These are phyloP conservation scores for Stegana nigrithorax DNA, from an alignment of 2,888 invertebrate species.

Conservation along the genomic window DNA sequence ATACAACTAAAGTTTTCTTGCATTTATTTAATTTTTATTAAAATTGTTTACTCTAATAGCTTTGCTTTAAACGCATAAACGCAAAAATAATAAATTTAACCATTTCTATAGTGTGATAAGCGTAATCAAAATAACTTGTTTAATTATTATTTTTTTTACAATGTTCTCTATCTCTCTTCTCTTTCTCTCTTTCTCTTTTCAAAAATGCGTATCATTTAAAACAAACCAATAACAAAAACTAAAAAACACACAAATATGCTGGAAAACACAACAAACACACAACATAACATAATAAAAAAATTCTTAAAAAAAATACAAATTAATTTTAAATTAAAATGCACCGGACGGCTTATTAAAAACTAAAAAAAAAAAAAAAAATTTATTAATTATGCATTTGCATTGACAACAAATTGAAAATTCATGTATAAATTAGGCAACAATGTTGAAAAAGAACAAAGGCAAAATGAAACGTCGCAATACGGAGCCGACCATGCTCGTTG, in stretches of 20 bases:
- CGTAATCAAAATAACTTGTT: not conserved
- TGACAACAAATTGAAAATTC: constrained; percentile 18
- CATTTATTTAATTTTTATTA: no score
- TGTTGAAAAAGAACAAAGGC: constrained; percentile 97
- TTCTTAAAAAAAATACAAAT: constrained; percentile 10
- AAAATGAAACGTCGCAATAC: constrained; percentile 98
- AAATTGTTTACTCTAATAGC: no score
- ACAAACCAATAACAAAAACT: constrained; percentile 14
- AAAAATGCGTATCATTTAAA: constrained; percentile 2
- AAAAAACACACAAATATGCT: constrained; percentile 22
- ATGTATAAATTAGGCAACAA: constrained; percentile 83
- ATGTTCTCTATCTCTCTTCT: constrained; percentile 40
- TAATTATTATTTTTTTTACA: constrained; percentile 27
- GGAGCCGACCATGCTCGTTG: constrained; percentile 80
- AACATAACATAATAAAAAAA: constrained; percentile 22
- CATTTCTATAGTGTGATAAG: no score
- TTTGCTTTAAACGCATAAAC: no score
- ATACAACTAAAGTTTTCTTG: no score
- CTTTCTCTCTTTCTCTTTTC: constrained; percentile 25
- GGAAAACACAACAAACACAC: constrained; percentile 2
- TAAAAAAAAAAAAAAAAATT: constrained; percentile 17
- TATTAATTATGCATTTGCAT: no score
- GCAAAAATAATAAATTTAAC: no score
- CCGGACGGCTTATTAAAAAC: constrained; percentile 59
- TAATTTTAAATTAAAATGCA: constrained; percentile 38